phyloP scores from a whole-genome alignment of 2,888 invertebrate species.

The Pterostichus niger region DNA sequence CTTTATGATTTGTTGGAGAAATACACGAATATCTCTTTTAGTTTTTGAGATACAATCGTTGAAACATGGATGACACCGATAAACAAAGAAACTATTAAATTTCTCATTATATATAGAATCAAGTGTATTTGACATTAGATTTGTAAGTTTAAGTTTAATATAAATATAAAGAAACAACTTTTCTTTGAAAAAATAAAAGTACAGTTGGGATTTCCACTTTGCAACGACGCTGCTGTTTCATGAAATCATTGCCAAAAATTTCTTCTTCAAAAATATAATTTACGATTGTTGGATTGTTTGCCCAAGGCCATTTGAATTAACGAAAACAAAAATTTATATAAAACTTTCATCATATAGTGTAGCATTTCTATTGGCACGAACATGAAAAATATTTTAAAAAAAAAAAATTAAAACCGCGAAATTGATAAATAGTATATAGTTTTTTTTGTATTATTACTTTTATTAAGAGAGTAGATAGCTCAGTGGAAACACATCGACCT shows the following conservation, averaged over 20 bases:
- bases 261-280: conserved; percentile 49
- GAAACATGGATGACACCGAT: too few species aligned
- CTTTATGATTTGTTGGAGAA: too few species aligned
- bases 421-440: too few species aligned
- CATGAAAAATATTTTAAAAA: background rate
- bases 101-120: too few species aligned
- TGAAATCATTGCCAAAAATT: conserved; percentile 35
- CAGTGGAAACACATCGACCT: too few species aligned
- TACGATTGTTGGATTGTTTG: conserved; percentile 52
- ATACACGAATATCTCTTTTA: too few species aligned
- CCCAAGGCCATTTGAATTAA: conserved; percentile 23
- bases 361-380: conserved; percentile 22
- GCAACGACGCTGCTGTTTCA: conserved; percentile 9
- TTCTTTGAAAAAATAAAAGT: background rate
- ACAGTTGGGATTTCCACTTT: conserved; percentile 6
- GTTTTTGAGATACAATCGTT: too few species aligned
- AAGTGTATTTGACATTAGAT: too few species aligned
- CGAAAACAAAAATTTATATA: background rate
- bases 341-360: background rate
- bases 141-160: too few species aligned
- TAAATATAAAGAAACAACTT: background rate
- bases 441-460: too few species aligned
- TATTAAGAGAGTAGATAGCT: too few species aligned
- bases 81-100: too few species aligned
- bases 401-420: background rate